These are phyloP conservation scores for Bufo gargarizans DNA, from an alignment of 2,113 vertebrate genomes.

Conservation along the genomic window DNA sequence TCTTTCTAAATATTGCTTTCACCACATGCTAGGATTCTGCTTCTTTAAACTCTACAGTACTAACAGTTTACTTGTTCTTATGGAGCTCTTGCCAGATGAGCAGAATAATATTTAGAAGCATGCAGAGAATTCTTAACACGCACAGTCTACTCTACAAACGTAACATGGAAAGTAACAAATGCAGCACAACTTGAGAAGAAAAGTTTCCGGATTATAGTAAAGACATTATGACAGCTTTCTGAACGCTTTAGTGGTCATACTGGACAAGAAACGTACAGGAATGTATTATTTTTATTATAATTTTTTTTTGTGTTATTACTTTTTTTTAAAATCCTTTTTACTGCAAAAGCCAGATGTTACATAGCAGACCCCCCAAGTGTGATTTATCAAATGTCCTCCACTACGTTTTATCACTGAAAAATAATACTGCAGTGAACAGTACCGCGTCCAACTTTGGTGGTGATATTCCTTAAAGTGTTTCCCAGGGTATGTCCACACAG, in stretches of 20 bases:
- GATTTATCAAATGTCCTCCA: too few relatives aligned
- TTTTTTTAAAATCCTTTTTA: too few relatives aligned
- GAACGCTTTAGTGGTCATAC: neutral
- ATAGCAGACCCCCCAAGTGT: too few relatives aligned
- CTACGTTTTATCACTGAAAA: too few relatives aligned
- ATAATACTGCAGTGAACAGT: too few relatives aligned
- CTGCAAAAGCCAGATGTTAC: too few relatives aligned
- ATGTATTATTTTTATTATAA: too few relatives aligned
- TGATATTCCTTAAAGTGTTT: too few relatives aligned
- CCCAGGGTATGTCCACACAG: too few relatives aligned
- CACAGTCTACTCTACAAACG: neutral
- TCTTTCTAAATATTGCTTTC: slow-evolving; percentile 17
- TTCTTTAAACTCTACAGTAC: neutral
- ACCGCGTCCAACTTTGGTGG: too few relatives aligned
- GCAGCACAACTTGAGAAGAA: neutral
- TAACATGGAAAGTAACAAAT: neutral
- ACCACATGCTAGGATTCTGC: neutral
- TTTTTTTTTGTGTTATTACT: too few relatives aligned
- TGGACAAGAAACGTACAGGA: too few relatives aligned
- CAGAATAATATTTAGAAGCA: neutral
- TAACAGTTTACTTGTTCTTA: slow-evolving; percentile 13
- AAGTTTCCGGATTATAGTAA: neutral
- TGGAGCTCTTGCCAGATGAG: neutral
- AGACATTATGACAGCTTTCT: neutral
- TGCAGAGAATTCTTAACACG: neutral